These are phyloP conservation scores for Heterochromis multidens DNA, from an alignment of 2,113 vertebrate genomes.

Conservation along the genomic window DNA sequence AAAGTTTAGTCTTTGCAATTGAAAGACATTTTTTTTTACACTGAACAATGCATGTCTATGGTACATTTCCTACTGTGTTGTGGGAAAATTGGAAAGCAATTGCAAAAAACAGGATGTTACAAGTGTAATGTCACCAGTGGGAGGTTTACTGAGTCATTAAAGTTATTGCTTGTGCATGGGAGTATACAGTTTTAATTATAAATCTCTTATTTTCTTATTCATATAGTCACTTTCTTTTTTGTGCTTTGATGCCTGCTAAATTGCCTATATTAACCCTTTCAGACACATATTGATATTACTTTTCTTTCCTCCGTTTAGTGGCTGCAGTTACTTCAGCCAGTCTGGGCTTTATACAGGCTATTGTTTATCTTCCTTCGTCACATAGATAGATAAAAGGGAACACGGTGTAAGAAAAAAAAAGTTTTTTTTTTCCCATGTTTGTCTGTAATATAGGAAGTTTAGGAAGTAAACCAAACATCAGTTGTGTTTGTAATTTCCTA, in stretches of 20 bases:
- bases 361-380: not conserved
- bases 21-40: not conserved
- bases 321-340: not conserved
- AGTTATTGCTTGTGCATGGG: not conserved
- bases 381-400: not conserved
- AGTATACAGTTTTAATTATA: not conserved
- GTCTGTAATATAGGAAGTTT: slow-evolving; percentile 19
- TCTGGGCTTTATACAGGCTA: not conserved
- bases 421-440: not conserved
- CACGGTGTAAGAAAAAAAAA: not conserved
- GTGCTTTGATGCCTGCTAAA: not conserved
- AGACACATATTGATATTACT: not conserved
- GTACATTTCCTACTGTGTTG: not conserved
- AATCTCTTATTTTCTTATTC: not conserved
- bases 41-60: not conserved
- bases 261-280: not conserved
- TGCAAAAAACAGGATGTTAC: not conserved
- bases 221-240: not conserved
- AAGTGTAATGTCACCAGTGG: not conserved
- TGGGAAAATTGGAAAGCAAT: not conserved
- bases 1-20: not conserved
- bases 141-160: not conserved
- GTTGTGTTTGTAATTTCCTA: not conserved
- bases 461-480: slow-evolving; percentile 14
- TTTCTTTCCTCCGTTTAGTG: not conserved